These are phyloP conservation scores for Ernsta delagoae DNA, from an alignment of 2,888 invertebrate species.

Conservation along the genomic window DNA sequence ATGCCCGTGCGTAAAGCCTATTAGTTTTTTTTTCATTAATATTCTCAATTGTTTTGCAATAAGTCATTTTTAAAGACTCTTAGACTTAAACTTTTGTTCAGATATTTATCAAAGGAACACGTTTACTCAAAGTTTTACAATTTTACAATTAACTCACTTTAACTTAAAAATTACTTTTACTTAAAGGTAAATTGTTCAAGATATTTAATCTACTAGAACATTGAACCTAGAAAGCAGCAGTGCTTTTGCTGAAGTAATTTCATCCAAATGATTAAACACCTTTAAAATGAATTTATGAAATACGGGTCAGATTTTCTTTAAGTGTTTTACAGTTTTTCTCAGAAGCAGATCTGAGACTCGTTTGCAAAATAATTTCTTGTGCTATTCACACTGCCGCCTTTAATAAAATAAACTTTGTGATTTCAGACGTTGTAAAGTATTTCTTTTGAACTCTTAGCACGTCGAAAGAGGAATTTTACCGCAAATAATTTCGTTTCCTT, in stretches of 20 bases:
- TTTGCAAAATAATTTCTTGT: conserved; percentile 7
- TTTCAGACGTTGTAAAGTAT: neutral
- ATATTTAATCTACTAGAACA: neutral
- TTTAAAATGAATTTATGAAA: neutral
- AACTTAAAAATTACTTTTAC: too few relatives aligned
- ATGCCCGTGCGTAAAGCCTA: too few relatives aligned
- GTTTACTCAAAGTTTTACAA: too few relatives aligned
- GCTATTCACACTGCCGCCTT: conserved; percentile 2
- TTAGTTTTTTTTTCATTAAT: too few relatives aligned
- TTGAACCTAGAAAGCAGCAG: neutral
- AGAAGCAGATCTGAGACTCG: neutral
- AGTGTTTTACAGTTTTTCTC: neutral
- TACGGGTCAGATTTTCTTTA: neutral
- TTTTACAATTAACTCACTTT: too few relatives aligned
- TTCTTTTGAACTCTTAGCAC: conserved; percentile 12
- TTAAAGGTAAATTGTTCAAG: too few relatives aligned
- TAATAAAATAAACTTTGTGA: conserved; percentile 18
- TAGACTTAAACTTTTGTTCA: too few relatives aligned
- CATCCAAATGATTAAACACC: neutral
- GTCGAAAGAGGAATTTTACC: conserved; percentile 21
- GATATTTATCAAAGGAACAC: too few relatives aligned
- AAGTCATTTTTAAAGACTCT: too few relatives aligned
- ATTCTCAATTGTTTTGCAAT: too few relatives aligned
- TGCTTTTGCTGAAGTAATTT: neutral
- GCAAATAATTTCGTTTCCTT: conserved; percentile 23